A percentile compares a stretch with the other conserved stretches of the same genome.
Conservation (phyloP, 2,888 invertebrate species). For the Caenorhabditis doughertyi region DNA sequence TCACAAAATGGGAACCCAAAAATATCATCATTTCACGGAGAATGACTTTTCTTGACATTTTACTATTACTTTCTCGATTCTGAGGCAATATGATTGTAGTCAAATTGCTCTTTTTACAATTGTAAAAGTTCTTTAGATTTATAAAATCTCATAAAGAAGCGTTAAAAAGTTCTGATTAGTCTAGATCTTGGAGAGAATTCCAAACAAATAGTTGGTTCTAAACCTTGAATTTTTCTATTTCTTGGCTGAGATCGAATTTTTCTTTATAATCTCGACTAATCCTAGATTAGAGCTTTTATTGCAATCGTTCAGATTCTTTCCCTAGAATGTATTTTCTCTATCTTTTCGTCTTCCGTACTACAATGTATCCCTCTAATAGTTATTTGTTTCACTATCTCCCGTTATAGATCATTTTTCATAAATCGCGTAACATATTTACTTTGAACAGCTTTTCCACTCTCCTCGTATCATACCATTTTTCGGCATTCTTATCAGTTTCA, state of each 20-base stretch:
- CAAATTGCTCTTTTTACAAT: background rate
- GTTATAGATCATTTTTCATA: conserved; percentile 22
- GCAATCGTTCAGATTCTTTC: no score
- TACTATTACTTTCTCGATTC: background rate
- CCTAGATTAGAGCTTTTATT: no score
- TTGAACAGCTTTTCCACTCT: conserved; percentile 15
- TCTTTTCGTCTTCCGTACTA: background rate
- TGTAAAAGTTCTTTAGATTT: background rate
- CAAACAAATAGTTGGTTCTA: background rate
- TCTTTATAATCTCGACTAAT: no score
- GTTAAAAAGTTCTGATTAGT: no score
- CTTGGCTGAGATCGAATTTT: no score
- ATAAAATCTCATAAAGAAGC: no score
- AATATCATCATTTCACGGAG: conserved; percentile 58
- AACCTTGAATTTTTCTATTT: no score
- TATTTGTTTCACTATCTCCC: background rate
- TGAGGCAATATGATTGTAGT: conserved; percentile 18
- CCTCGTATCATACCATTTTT: conserved; percentile 27
- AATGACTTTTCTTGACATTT: conserved; percentile 33
- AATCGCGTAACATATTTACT: conserved; percentile 42
- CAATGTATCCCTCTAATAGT: conserved; percentile 13
- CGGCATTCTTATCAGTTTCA: conserved; percentile 18
- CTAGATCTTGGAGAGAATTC: no score
- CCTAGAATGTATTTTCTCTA: background rate
- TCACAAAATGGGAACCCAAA: conserved; percentile 10